Evolutionary conservation across 1,140 invertebrate genomes (phyloP).

Genomic region (Drosophila sechellia): DNA sequence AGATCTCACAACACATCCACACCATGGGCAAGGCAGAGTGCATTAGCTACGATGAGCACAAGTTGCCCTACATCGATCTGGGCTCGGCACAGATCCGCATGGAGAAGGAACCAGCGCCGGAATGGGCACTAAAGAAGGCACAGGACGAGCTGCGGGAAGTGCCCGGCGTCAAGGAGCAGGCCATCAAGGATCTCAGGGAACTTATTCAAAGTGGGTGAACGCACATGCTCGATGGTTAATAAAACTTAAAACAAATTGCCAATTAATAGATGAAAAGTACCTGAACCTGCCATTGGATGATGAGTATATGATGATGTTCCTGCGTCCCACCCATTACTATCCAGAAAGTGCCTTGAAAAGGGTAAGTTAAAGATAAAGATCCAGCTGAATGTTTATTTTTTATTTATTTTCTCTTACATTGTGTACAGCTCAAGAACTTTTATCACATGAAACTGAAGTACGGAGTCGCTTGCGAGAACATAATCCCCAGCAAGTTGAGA

Average conservation of each 20-base stretch:
- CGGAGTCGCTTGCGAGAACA: conserved; percentile 85
- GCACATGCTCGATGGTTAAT: too few relatives aligned
- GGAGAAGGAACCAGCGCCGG: conserved; percentile 85
- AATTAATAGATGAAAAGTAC: conserved; percentile 84
- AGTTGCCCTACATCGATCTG: conserved; percentile 85
- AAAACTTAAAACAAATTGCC: too few relatives aligned
- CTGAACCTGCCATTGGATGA: conserved; percentile 87
- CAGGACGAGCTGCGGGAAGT: conserved; percentile 88
- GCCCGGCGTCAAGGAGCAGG: conserved; percentile 87
- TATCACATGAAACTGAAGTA: conserved; percentile 87
- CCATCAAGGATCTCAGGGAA: conserved; percentile 86
- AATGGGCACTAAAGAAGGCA: conserved; percentile 86
- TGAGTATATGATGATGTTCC: conserved; percentile 87
- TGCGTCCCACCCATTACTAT: conserved; percentile 89
- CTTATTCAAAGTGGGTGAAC: conserved; percentile 77
- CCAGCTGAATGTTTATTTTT: background rate
- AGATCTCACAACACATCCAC: conserved; percentile 7
- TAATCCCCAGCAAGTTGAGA: conserved; percentile 85
- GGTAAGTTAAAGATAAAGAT: conserved; percentile 32
- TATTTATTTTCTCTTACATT: background rate
- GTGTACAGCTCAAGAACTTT: conserved; percentile 86
- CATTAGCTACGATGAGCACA: conserved; percentile 85
- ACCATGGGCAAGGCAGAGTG: conserved; percentile 76
- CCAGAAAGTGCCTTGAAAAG: conserved; percentile 87
- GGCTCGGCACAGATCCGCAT: conserved; percentile 85